Conservation (phyloP, 2,888 invertebrate genomes). For the Nysson spinosus region DNA sequence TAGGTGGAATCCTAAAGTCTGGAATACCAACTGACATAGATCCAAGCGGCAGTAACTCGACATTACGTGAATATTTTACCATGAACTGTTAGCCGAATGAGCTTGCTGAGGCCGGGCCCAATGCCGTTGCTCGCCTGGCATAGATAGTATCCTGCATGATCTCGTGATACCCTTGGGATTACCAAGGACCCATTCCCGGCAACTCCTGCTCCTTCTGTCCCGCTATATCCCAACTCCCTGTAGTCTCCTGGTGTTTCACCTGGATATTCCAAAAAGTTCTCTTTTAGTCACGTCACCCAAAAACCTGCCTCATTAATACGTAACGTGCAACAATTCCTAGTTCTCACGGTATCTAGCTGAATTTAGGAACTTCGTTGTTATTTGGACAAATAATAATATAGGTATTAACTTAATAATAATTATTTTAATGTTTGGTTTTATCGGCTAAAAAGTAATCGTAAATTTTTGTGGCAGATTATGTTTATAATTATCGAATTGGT, state of each 20-base stretch:
- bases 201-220: constrained; percentile 73
- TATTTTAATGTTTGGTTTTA: too few relatives aligned
- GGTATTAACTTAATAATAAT: too few relatives aligned
- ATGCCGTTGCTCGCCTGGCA: constrained; percentile 83
- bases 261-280: constrained; percentile 43
- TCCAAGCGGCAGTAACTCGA: constrained; percentile 29
- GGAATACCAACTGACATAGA: constrained; percentile 25
- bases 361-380: too few relatives aligned
- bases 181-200: constrained; percentile 79
- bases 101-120: constrained; percentile 81
- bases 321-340: too few relatives aligned
- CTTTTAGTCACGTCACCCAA: constrained; percentile 10
- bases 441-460: too few relatives aligned
- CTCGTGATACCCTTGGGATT: constrained; percentile 79
- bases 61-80: constrained; percentile 77
- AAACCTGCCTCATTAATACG: not conserved
- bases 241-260: constrained; percentile 79
- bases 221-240: constrained; percentile 79
- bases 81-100: constrained; percentile 81
- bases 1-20: constrained; percentile 32
- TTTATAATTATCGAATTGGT: too few relatives aligned
- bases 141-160: constrained; percentile 80
- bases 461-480: too few relatives aligned
- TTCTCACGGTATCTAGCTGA: too few relatives aligned
- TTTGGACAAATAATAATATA: too few relatives aligned